Evolutionary conservation across 2,888 invertebrate genomes (phyloP), one percentile per base, ranked within the genome.

Genomic region (Drosophila mettleri): DNA sequence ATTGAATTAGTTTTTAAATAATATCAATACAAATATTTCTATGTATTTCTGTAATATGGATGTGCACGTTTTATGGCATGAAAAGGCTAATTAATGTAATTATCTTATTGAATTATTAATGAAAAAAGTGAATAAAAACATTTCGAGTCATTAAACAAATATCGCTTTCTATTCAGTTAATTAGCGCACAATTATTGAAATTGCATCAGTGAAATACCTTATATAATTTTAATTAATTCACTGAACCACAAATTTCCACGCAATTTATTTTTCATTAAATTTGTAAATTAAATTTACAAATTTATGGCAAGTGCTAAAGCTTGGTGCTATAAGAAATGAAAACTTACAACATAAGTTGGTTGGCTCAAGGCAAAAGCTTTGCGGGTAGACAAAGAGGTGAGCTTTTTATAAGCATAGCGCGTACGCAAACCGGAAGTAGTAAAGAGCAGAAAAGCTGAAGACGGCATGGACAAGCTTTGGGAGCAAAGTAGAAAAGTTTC

Each of bases 1-100:
- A 83, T 87, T 69, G 29, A 66, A 68, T 61, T 67, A 71, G 77
- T 69, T 61, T 41, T 60, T 51, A 69, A 67, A 38, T 20, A 55
- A 36, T 55, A 51, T 38, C 33, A 39, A 45, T 60, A 51, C 36
- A 68, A 60, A 63, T 48, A 64, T 45, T 39, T 74, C 62, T 72
- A 41, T 59, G 33, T n/a, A 39, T 39, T 27, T 52, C 18, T 38
- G 36, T 52, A 38, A 45, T 52, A 36, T 51, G 34, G 62, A 65
- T 59, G 33, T 72, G 61, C 22, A 16, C 22, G 34, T 34, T 49
- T 60, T 49, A 27, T 54, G 53, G 36, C 69, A 43, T 70, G 60
- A 69, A 77, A 86, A 80, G 80, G 77, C 86, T 82, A 86, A 83
- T 86, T 77, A 83, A 79, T 79, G 69, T 83, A 84, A 84, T 84